Conservation (phyloP, 37 sponge, comb jelly and placozoan species). For the Dysidea cf. avara region DNA sequence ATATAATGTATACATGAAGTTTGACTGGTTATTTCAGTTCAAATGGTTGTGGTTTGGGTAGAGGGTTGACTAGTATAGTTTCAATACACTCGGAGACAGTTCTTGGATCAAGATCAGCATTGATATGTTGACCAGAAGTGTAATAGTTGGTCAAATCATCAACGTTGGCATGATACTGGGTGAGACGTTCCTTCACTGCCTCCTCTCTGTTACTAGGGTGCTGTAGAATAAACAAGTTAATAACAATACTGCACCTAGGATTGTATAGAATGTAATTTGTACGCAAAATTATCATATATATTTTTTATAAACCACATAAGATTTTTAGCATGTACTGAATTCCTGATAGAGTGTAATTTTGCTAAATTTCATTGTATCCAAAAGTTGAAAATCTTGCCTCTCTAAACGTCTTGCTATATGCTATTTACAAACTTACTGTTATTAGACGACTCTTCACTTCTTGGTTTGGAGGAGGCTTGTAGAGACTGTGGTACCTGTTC, state of each 20-base stretch:
- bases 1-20: too few species aligned
- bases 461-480: conserved; percentile 73
- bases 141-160: conserved; percentile 73
- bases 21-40: too few species aligned
- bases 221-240: conserved; percentile 1
- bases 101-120: conserved; percentile 92
- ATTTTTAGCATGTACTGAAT: too few species aligned
- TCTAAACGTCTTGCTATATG: too few species aligned
- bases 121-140: conserved; percentile 56
- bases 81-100: conserved; percentile 88
- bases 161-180: conserved; percentile 39
- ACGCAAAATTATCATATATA: too few species aligned
- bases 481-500: conserved; percentile 72
- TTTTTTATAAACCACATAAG: too few species aligned
- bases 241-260: too few species aligned
- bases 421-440: conserved; percentile 44
- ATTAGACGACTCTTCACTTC: conserved; percentile 71
- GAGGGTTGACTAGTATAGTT: conserved; percentile 68
- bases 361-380: neutral
- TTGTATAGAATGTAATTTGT: too few species aligned
- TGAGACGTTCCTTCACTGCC: conserved; percentile 38
- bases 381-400: too few species aligned
- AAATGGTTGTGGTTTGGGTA: conserved; percentile 66
- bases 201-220: conserved; percentile 67
- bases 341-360: too few species aligned